Base-by-base conservation (phyloP, 1,140 invertebrate species). In the Diploscapter pachys region DNA sequence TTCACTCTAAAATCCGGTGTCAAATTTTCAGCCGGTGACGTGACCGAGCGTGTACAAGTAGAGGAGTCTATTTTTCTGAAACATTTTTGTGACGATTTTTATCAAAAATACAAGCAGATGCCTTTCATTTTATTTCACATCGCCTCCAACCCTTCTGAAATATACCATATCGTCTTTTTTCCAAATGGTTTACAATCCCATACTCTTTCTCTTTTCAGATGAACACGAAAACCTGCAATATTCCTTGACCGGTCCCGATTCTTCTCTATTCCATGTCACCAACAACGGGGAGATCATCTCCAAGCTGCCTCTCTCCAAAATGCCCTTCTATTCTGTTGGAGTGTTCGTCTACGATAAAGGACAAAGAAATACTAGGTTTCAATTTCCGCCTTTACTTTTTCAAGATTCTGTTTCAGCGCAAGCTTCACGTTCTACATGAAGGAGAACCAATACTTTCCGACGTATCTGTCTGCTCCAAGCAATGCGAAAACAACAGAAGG, bases 341-440 rank as follows among this genome's bases (percentile, higher is more conserved):
- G 73, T 74, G 63, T 54, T 54, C 49, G 73, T 54, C 55, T 65
- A 74, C 3, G 73, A 57, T 11, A 53, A 51, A 5, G 53, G 53
- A 56, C 57, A 59, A 53, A 48, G 57, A 2, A n/a, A 3, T 48
- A n/a, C 66, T 4, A 59, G 63, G 63, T 70, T 52, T 53, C 31
- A 48, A 70, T 70, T 70, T 9, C 52, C 51, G 31, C 31, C 31
- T 31, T 31, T 31, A 31, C 31, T 31, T 31, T 31, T 31, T 31
- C 31, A 31, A 31, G 1, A 31, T 31, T 31, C 31, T 31, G 31
- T 31, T 31, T 31, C 51, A n/a, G 9, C 6, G 9, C 48, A n/a
- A 68, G 52, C 66, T 68, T 69, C 50, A 55, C 3, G 31, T 57
- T 53, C n/a, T 55, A 13, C 11, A 13, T 50, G 55, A 57, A 69